Evolutionary conservation across 1,140 invertebrate genomes (phyloP), one percentile per base, ranked within the genome.

Genomic region (Popillia japonica): DNA sequence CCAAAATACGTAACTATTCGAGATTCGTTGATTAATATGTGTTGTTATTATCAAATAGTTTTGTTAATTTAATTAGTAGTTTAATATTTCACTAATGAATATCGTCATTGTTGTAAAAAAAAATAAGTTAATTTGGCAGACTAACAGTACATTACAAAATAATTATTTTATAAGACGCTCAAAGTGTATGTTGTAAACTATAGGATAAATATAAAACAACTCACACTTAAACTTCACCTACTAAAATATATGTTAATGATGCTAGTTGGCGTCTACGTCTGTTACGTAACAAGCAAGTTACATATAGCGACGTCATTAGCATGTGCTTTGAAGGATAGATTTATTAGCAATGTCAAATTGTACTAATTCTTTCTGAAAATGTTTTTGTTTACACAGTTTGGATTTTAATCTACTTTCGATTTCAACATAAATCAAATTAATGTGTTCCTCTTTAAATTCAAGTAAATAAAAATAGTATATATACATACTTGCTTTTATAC

Each of bases 261-360:
- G 61, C 61, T 68, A 68, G 10, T 68, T 68, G 61, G 61, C 61
- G 61, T 27, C 61, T 68, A 22, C 61, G 61, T 68, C 48, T 14
- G 61, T 68, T 68, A 68, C 61, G 61, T 68, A 68, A 68, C 11
- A 55, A 17, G 17, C 11, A 7, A 55, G 48, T 55, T 55, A 55
- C 48, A 55, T n/a, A 55, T 55, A 0, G 20, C 61, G 17, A 74
- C 72, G 72, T 74, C 72, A 74, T 34, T 74, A 20, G 11, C 72
- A 68, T 68, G 34, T 74, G 41, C 20, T 74, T 42, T 74, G 72
- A 74, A 74, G 72, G 72, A 74, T 74, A 74, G 41, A 74, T 74
- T 74, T 74, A 41, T 74, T 74, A 74, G 61, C 61, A 34, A 68
- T 68, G 61, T 68, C 61, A 68, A 68, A 23, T 34, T 23, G 22